Conservation (phyloP, 2,113 vertebrate species). For the Arizona elegans region DNA sequence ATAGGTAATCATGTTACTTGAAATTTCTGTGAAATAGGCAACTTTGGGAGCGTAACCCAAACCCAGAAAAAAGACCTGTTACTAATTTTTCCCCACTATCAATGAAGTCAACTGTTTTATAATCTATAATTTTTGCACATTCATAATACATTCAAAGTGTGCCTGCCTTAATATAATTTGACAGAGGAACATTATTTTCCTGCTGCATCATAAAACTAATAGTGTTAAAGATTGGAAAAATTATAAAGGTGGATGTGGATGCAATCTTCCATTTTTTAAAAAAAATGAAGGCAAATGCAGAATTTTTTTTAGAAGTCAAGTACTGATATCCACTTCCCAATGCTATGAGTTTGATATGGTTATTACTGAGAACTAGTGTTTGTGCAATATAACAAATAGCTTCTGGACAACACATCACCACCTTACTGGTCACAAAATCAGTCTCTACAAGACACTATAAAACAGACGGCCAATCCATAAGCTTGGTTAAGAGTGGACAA, state of each 20-base stretch:
- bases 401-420: constrained; percentile 5
- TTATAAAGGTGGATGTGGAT: not conserved
- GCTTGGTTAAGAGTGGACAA: constrained; percentile 20
- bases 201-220: not conserved
- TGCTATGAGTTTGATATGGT: not conserved
- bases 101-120: not conserved
- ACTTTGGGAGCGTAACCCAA: not conserved
- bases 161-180: not conserved
- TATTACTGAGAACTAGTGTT: not conserved
- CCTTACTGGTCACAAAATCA: not conserved
- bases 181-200: not conserved
- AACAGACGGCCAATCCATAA: constrained; percentile 17
- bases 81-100: not conserved
- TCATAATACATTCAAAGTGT: not conserved
- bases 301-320: not conserved
- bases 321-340: not conserved
- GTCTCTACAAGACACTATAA: not conserved
- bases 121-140: not conserved
- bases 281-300: not conserved
- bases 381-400: not conserved
- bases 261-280: not conserved
- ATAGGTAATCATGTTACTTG: not conserved
- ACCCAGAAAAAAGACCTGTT: not conserved
- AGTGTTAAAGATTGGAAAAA: not conserved
- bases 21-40: not conserved